These are phyloP conservation scores for Sebastes hopkinsi DNA, from an alignment of 2,797 vertebrate genomes.

Conservation along the genomic window DNA sequence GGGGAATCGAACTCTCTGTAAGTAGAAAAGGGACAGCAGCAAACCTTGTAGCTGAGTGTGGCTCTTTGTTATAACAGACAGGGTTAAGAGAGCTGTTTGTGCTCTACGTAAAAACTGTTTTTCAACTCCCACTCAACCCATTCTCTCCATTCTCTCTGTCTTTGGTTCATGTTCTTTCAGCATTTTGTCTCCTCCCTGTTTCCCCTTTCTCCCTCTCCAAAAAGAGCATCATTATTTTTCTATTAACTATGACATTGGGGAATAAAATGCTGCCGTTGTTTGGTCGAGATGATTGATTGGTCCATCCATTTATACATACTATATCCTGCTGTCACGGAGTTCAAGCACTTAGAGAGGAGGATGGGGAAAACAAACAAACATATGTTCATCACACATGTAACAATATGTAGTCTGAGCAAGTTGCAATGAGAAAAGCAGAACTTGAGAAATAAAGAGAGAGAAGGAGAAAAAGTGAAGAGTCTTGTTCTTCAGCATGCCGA, in stretches of 20 bases:
- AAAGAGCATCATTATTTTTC: constrained; percentile 21
- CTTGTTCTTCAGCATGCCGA: constrained; percentile 8
- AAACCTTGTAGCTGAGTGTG: constrained; percentile 63
- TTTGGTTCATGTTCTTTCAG: constrained; percentile 18
- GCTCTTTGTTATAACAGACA: constrained; percentile 38
- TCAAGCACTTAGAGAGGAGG: background rate
- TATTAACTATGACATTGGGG: constrained; percentile 47
- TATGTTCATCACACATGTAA: background rate
- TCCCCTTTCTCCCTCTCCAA: constrained; percentile 10
- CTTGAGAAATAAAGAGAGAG: background rate
- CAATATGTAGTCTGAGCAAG: background rate
- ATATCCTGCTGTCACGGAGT: background rate
- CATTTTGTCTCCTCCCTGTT: constrained; percentile 8
- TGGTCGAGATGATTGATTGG: constrained; percentile 12
- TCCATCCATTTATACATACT: constrained; percentile 2
- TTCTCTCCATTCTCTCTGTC: background rate
- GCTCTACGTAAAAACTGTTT: constrained; percentile 24
- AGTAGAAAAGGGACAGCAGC: constrained; percentile 15
- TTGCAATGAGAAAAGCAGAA: background rate
- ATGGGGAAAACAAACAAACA: too few relatives aligned
- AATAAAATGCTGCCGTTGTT: constrained; percentile 28
- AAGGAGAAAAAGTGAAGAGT: background rate
- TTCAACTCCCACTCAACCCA: background rate
- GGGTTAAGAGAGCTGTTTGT: constrained; percentile 61
- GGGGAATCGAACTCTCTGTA: constrained; percentile 43